A percentile compares a stretch with the other conserved stretches of the same genome.
Evolutionary conservation across 2,797 vertebrate species (phyloP).

Genomic region (Ataeniobius toweri): DNA sequence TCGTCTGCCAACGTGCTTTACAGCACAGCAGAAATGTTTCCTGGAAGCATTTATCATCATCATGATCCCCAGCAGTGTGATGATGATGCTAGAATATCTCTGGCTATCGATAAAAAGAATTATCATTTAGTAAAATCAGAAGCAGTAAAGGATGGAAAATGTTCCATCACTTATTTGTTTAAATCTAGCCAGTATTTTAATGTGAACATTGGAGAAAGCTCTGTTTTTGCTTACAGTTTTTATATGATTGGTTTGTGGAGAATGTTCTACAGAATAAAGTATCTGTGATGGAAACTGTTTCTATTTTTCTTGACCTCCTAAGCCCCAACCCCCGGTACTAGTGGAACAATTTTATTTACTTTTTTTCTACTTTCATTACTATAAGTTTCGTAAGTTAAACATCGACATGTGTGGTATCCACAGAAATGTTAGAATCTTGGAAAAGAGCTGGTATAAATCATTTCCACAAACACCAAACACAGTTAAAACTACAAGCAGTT

Average conservation of each 20-base stretch:
- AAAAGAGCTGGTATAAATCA: too few relatives aligned
- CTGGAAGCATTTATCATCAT: background rate
- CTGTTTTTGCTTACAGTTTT: background rate
- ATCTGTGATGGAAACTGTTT: background rate
- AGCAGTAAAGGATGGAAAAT: background rate
- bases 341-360: too few relatives aligned
- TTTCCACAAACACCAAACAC: too few relatives aligned
- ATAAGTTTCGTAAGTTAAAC: too few relatives aligned
- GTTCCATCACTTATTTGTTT: background rate
- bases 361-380: too few relatives aligned
- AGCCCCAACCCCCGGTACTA: too few relatives aligned
- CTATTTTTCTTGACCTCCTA: too few relatives aligned
- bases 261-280: background rate
- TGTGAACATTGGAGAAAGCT: background rate
- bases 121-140: background rate
- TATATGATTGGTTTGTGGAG: background rate
- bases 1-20: background rate
- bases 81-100: background rate
- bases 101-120: background rate
- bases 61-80: background rate
- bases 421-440: too few relatives aligned
- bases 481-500: too few relatives aligned
- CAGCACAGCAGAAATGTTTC: background rate
- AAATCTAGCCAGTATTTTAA: background rate
- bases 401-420: too few relatives aligned